Percentiles rank a stretch among this genome's conserved stretches.
phyloP scores from a whole-genome alignment of 1,140 invertebrate species.

The Panagrolaimus sp. region DNA sequence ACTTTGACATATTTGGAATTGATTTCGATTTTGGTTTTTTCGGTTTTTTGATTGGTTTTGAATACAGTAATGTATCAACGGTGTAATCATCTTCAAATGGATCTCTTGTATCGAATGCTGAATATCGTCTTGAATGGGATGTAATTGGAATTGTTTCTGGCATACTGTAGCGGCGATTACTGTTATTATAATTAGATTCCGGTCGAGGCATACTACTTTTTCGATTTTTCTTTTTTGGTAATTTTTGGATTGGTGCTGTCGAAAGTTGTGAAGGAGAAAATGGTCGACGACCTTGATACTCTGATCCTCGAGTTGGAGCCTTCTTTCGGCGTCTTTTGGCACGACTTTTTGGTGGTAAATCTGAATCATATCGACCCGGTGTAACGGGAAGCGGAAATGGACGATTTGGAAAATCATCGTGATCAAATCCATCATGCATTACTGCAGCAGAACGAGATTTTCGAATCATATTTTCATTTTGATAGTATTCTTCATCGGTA shows the following conservation, averaged over 20 bases:
- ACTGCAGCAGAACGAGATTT: not conserved
- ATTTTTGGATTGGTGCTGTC: too few relatives aligned
- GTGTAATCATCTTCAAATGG: too few relatives aligned
- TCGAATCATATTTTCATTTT: not conserved
- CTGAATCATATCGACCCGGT: not conserved
- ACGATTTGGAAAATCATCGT: constrained; percentile 5
- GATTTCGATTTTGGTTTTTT: not conserved
- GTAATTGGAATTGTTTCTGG: too few relatives aligned
- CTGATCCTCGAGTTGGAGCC: not conserved
- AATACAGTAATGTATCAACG: not conserved
- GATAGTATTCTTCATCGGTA: constrained; percentile 1
- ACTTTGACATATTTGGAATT: not conserved
- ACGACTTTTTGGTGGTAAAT: not conserved
- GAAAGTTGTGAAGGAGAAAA: constrained; percentile 1
- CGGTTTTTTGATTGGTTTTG: not conserved
- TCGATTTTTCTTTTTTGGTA: too few relatives aligned
- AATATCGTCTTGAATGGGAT: too few relatives aligned
- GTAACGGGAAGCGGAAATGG: not conserved
- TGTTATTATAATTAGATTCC: too few relatives aligned
- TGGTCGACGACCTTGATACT: not conserved
- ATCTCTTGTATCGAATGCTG: too few relatives aligned
- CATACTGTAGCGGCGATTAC: too few relatives aligned
- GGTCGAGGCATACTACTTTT: too few relatives aligned
- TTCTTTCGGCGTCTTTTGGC: not conserved
- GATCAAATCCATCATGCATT: not conserved